These are phyloP conservation scores for Cherax quadricarinatus DNA, from an alignment of 1,140 invertebrate species.

Conservation along the genomic window DNA sequence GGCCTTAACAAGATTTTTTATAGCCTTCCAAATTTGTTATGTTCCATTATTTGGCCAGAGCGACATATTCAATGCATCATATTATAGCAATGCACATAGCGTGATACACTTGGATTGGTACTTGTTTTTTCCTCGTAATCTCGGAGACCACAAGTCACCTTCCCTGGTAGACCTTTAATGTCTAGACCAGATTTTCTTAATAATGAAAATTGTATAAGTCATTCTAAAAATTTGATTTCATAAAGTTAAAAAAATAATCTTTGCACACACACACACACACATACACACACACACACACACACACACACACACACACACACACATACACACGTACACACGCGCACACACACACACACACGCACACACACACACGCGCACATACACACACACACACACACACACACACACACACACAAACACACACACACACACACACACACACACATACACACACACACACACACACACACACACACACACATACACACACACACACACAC, in stretches of 20 bases:
- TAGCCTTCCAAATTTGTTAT: conserved; percentile 73
- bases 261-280: conserved; percentile 1
- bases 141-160: not conserved
- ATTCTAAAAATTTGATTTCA: no score
- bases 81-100: conserved; percentile 32
- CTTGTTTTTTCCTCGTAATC: not conserved
- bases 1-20: conserved; percentile 73
- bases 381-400: not conserved
- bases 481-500: no score
- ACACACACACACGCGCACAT: not conserved
- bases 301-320: conserved; percentile 18
- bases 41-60: conserved; percentile 70
- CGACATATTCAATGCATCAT: conserved; percentile 65
- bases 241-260: no score
- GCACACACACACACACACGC: conserved; percentile 1
- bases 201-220: no score
- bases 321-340: conserved; percentile 2
- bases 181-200: no score
- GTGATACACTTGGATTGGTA: conserved; percentile 56
- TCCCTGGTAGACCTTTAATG: not conserved
- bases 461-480: conserved; percentile 17
- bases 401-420: conserved; percentile 5
- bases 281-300: conserved; percentile 15
- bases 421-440: conserved; percentile 15
- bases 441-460: conserved; percentile 18